Percentiles rank a stretch among this genome's conserved stretches.
These are phyloP conservation scores for Megaceryle torquata DNA, from an alignment of 2,113 vertebrate species.

Conservation along the genomic window DNA sequence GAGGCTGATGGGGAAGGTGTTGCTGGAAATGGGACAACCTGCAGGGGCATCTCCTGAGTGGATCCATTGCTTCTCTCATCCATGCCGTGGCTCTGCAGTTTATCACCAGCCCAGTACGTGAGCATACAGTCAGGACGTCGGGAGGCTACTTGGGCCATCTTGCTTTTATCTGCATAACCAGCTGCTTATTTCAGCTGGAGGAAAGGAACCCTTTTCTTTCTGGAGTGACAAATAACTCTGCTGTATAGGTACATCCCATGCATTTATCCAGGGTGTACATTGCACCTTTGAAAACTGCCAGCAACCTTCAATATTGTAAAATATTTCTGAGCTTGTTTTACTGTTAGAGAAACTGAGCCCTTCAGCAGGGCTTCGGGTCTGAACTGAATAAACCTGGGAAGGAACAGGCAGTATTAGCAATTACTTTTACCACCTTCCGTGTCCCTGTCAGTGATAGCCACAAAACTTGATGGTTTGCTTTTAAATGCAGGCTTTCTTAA, in stretches of 20 bases:
- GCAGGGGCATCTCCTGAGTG: rapidly evolving
- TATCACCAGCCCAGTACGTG: not conserved
- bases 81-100: not conserved
- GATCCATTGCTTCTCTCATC: not conserved
- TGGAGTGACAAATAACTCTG: not conserved
- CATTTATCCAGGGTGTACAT: not conserved
- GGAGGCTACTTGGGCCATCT: not conserved
- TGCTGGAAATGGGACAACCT: not conserved
- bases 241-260: not conserved
- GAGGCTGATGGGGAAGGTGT: not conserved
- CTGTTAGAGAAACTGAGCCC: not conserved
- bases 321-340: conserved; percentile 9
- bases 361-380: not conserved
- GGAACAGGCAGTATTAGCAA: not conserved
- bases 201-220: not conserved
- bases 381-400: not conserved
- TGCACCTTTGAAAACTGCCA: not conserved
- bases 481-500: not conserved
- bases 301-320: not conserved
- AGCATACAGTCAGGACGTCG: rapidly evolving
- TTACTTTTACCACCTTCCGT: not conserved
- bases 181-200: not conserved
- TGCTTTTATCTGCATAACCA: not conserved
- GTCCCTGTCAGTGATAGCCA: not conserved
- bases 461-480: not conserved